Percentiles rank a stretch among this genome's conserved stretches.
phyloP scores from a whole-genome alignment of 1,140 invertebrate species.

The Ooceraea biroi region DNA sequence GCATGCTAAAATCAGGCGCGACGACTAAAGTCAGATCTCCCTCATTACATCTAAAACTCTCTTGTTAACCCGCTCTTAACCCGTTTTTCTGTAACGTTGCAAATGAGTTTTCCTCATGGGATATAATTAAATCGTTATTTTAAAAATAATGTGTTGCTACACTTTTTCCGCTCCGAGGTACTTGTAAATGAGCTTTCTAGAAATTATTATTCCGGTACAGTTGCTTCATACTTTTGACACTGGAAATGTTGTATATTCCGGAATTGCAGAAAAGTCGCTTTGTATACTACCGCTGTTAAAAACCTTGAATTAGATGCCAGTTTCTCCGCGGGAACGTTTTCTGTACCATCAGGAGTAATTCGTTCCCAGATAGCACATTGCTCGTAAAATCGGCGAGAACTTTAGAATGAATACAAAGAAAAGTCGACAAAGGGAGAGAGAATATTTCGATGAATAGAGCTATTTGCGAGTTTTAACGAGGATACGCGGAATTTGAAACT shows the following conservation, averaged over 20 bases:
- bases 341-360: not conserved
- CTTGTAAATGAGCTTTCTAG: not conserved
- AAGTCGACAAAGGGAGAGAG: not conserved
- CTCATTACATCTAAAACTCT: conserved; percentile 42
- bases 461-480: conserved; percentile 18
- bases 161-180: not conserved
- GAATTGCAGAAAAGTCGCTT: not conserved
- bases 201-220: not conserved
- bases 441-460: not conserved
- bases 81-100: conserved; percentile 64
- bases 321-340: not conserved
- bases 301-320: not conserved
- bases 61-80: conserved; percentile 55
- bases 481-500: not conserved
- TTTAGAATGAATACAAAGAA: not conserved
- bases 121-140: conserved; percentile 47
- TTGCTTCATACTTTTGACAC: not conserved
- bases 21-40: conserved; percentile 11
- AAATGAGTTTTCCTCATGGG: conserved; percentile 42
- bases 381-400: not conserved
- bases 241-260: not conserved
- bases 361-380: not conserved
- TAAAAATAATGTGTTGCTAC: not conserved
- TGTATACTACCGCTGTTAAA: not conserved
- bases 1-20: conserved; percentile 25